phyloP scores from a whole-genome alignment of 2,888 invertebrate genomes.

The Erynnis tages region DNA sequence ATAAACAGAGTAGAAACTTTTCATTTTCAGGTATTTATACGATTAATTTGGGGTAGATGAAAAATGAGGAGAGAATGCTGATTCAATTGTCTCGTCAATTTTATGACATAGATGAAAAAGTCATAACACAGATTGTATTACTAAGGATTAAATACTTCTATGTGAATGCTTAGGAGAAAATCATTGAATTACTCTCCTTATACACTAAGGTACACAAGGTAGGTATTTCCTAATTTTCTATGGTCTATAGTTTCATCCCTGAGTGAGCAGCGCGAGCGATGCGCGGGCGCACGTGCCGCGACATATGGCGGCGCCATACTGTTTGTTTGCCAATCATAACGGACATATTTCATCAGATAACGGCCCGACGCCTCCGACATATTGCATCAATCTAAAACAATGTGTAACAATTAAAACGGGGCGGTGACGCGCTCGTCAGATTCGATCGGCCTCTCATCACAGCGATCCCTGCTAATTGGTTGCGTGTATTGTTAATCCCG shows the following conservation, averaged over 20 bases:
- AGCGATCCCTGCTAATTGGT: slow-evolving; percentile 29
- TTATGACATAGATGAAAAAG: too few species aligned
- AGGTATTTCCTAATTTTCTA: slow-evolving; percentile 21
- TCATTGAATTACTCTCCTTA: too few species aligned
- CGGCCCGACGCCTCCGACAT: slow-evolving; percentile 70
- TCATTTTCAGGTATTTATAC: too few species aligned
- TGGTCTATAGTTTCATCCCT: slow-evolving; percentile 69
- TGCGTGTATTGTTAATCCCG: slow-evolving; percentile 12
- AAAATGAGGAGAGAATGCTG: too few species aligned
- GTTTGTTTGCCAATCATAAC: slow-evolving; percentile 82
- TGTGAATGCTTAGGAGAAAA: too few species aligned
- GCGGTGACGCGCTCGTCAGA: slow-evolving; percentile 46
- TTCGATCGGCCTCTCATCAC: slow-evolving; percentile 56
- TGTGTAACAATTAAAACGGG: slow-evolving; percentile 70
- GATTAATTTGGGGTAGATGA: too few species aligned
- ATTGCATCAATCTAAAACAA: slow-evolving; percentile 76
- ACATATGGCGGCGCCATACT: slow-evolving; percentile 79
- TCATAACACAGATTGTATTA: too few species aligned
- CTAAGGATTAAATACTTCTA: too few species aligned
- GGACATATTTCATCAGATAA: slow-evolving; percentile 82
- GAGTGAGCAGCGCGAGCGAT: slow-evolving; percentile 72
- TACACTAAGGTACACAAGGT: neutral
- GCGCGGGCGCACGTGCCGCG: slow-evolving; percentile 79
- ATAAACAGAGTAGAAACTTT: too few species aligned
- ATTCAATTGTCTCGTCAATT: too few species aligned